phyloP scores from a whole-genome alignment of 2,888 invertebrate genomes.

The Minunthozetes semirufus region DNA sequence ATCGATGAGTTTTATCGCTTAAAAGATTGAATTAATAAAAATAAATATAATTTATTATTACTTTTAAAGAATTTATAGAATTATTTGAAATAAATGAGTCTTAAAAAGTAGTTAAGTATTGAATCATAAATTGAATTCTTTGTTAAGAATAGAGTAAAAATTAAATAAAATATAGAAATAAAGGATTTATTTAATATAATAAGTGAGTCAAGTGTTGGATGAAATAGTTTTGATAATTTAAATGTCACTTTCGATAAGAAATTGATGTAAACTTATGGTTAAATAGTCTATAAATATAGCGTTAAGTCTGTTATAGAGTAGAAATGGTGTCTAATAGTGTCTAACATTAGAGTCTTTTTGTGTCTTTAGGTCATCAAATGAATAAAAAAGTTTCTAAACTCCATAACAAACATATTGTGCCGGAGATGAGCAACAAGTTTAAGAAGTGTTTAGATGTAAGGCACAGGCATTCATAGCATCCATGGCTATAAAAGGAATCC shows the following conservation, averaged over 20 bases:
- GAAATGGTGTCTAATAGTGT: too few relatives aligned
- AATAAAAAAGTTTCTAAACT: conserved; percentile 22
- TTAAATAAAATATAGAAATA: too few relatives aligned
- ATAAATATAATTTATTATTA: too few relatives aligned
- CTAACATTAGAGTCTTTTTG: conserved; percentile 2
- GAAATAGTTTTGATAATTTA: not conserved
- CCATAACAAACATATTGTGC: conserved; percentile 3
- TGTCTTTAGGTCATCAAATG: conserved; percentile 24
- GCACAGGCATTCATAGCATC: conserved; percentile 20
- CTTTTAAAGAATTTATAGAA: too few relatives aligned
- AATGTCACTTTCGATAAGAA: not conserved
- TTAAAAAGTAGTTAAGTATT: too few relatives aligned
- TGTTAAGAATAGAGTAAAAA: too few relatives aligned
- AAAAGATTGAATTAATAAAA: too few relatives aligned
- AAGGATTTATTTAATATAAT: too few relatives aligned
- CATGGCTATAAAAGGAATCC: conserved; percentile 38
- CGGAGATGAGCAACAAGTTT: conserved; percentile 18
- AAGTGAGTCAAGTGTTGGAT: not conserved
- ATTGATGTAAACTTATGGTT: not conserved
- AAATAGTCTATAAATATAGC: not conserved
- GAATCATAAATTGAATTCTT: too few relatives aligned
- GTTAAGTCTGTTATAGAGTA: too few relatives aligned
- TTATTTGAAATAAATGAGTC: too few relatives aligned
- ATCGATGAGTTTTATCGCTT: not conserved
- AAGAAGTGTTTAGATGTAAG: not conserved